Evolutionary conservation across 2,797 vertebrate genomes (phyloP).

Genomic region (Podarcis lilfordi): DNA sequence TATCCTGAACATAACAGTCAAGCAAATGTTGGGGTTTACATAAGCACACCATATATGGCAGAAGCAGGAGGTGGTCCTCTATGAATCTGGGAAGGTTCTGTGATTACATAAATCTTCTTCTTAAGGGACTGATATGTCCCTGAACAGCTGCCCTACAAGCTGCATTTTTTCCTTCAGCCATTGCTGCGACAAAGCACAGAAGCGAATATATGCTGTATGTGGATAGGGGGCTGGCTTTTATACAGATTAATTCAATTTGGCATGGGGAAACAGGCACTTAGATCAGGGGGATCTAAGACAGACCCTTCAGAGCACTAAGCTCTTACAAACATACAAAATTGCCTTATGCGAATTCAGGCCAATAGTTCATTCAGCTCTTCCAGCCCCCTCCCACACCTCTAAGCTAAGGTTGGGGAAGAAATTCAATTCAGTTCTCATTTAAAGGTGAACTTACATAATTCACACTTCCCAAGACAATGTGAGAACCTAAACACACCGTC

Average conservation of each 20-base stretch:
- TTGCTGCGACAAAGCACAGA: not conserved
- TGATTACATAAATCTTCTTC: conserved; percentile 3
- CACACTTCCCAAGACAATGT: too few species aligned
- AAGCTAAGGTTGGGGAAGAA: not conserved
- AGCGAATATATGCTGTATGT: not conserved
- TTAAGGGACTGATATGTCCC: not conserved
- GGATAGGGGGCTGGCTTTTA: not conserved
- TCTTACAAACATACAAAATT: not conserved
- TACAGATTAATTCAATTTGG: not conserved
- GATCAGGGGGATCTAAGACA: not conserved
- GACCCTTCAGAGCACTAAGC: not conserved
- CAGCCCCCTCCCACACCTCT: not conserved
- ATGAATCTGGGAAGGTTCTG: not conserved
- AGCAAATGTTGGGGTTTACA: not conserved
- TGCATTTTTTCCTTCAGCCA: not conserved
- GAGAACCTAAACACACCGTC: too few species aligned
- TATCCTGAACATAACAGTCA: not conserved
- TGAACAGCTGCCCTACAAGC: conserved; percentile 4
- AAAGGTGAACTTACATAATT: too few species aligned
- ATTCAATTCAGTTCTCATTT: too few species aligned
- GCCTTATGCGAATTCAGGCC: not conserved
- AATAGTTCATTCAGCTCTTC: not conserved
- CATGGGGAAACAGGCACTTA: not conserved
- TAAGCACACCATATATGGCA: not conserved
- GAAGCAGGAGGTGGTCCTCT: not conserved